Percentiles rank a stretch among this genome's conserved stretches.
These are phyloP conservation scores for Thysanoteuthis rhombus DNA, from an alignment of 2,888 invertebrate species.

Conservation along the genomic window DNA sequence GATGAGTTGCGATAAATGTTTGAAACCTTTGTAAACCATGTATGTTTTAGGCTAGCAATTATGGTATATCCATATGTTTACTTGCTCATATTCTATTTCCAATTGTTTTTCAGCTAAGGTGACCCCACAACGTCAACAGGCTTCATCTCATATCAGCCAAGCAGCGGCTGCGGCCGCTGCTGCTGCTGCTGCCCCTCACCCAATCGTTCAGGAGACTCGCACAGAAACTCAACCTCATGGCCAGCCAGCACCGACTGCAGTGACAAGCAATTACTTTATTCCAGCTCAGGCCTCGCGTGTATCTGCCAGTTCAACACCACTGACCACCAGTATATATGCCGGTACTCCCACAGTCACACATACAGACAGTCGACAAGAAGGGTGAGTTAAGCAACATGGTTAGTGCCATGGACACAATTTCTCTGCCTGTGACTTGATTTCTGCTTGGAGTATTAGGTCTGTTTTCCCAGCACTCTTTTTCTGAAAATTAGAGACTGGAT, in stretches of 20 bases:
- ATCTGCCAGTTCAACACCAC: conserved; percentile 39
- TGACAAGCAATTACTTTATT: conserved; percentile 25
- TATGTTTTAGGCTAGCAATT: too few species aligned
- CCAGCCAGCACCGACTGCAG: conserved; percentile 21
- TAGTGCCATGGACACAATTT: neutral
- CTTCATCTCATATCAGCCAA: conserved; percentile 35
- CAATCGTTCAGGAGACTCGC: conserved; percentile 16
- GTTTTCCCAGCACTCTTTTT: too few species aligned
- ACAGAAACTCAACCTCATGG: conserved; percentile 18
- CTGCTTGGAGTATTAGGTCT: too few species aligned
- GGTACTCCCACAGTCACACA: conserved; percentile 26
- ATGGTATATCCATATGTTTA: too few species aligned
- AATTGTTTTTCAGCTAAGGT: conserved; percentile 52
- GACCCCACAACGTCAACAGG: conserved; percentile 54
- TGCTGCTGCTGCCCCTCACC: conserved; percentile 29
- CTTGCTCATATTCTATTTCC: neutral
- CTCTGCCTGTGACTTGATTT: too few species aligned
- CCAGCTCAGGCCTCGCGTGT: conserved; percentile 36
- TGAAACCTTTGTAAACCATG: too few species aligned
- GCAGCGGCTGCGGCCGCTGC: conserved; percentile 36
- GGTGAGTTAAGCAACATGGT: conserved; percentile 21
- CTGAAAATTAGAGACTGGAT: too few species aligned
- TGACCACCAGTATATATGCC: conserved; percentile 34
- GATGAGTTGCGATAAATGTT: too few species aligned
- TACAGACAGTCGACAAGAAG: conserved; percentile 31